phyloP scores from a whole-genome alignment of 2,797 vertebrate genomes.

The Ctenochaetus hawaiiensis region DNA sequence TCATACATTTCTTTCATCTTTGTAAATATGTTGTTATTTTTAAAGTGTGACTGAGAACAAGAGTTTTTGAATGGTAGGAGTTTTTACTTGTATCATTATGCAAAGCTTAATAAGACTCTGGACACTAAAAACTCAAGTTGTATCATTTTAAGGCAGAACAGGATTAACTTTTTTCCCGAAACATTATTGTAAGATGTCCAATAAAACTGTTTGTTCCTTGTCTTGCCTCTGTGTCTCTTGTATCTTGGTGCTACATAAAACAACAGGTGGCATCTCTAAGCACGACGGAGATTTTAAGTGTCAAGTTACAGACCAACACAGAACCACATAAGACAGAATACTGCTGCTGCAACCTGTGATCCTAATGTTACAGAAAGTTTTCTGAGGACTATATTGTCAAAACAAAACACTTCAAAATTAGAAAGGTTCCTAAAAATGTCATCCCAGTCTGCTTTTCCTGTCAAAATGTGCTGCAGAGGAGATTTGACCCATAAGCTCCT shows the following conservation, averaged over 20 bases:
- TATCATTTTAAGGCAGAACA: conserved; percentile 83
- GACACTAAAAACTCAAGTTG: conserved; percentile 81
- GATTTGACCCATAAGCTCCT: not conserved
- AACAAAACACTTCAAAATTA: not conserved
- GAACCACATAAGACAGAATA: not conserved
- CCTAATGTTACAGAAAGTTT: not conserved
- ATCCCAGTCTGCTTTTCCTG: not conserved
- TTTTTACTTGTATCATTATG: conserved; percentile 90
- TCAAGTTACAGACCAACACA: not conserved
- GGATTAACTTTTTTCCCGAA: conserved; percentile 63
- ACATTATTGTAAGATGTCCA: conserved; percentile 86
- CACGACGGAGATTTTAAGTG: not conserved
- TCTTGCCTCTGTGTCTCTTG: conserved; percentile 40
- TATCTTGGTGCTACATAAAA: not conserved
- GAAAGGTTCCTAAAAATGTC: no score
- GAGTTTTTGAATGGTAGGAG: conserved; percentile 87
- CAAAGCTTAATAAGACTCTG: conserved; percentile 87
- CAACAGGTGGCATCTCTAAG: not conserved
- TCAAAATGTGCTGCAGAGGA: not conserved
- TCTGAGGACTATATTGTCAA: no score
- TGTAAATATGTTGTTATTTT: conserved; percentile 97
- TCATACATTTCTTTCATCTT: conserved; percentile 85
- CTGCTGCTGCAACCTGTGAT: not conserved
- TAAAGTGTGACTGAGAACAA: conserved; percentile 91
- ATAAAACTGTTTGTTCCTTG: conserved; percentile 84